Evolutionary conservation across 2,797 vertebrate genomes (phyloP), one percentile per base, ranked within the genome.

Genomic region (Sarcophilus harrisii): DNA sequence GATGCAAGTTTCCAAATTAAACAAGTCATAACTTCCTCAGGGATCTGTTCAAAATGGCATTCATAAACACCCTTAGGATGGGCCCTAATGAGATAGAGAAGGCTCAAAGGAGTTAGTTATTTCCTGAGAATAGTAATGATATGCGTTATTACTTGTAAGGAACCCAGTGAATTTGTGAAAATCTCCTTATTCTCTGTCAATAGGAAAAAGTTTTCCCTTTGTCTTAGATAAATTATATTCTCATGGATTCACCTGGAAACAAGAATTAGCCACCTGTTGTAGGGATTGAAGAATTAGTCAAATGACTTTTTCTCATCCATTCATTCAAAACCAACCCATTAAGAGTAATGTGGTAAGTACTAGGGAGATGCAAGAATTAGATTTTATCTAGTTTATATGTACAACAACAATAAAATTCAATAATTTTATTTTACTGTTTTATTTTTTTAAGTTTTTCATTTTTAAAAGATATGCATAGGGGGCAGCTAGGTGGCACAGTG

Each of bases 131-230:
- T 90, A 90, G 49, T 73, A 73, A 73, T 21, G 16, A 73, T 73
- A 73, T 38, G 16, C 18, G 54, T 89, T 92, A 91, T 92, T 62
- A 60, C 10, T 90, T 89, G 0, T 91, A 59, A 97, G 57, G 5
- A 94, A 66, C 57, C 16, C 32, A 54, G 18, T 91, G n/a, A 57
- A 30, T 91, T 96, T 57, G 62, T 91, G n/a, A 92, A 94, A 93
- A 92, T 62, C 92, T 66, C 58, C 54, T 94, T 54, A 3, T 8
- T 93, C 57, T 54, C 62, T 27, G 45, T 57, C 81, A 93, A 28
- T 45, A 62, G 54, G 13, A 54, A 91, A 94, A 93, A 91, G 9
- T 14, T 57, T 92, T 94, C 8, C 92, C 57, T 27, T 92, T 12
- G 73, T 81, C 57, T 96, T 94, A 94, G 21, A 24, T 96, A 28